Evolutionary conservation across 1,140 invertebrate genomes (phyloP), one percentile per base, ranked within the genome.

Genomic region (Platyura marginata): DNA sequence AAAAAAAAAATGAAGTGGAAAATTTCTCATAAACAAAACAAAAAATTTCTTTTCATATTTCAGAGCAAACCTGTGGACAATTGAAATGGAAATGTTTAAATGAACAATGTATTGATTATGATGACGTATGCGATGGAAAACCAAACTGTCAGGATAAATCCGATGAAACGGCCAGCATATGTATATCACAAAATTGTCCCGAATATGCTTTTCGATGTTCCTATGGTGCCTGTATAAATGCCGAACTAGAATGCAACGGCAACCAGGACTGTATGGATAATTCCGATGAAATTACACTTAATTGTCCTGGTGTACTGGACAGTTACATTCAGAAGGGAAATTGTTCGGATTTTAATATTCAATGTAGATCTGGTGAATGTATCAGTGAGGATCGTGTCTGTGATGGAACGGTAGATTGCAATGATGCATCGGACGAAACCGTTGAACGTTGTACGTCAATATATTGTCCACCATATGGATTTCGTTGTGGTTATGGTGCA

Each of bases 231-330:
- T 37, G 36, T 20, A 18, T 37, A 9, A 4, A 13, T 10, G 36
- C 15, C 2, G 18, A 37, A 11, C 9, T 10, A 5, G 19, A 20
- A 37, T 37, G 36, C 11, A 20, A 37, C 20, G 11, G 32, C 3
- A 34, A 34, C 4, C 13, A n/a, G 4, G 70, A 85, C 38, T 86
- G 81, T 50, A 44, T 63, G 0, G 77, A 81, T 50, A 67, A 69
- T 19, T 82, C 79, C 2, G 85, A 89, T 56, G 84, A n/a, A n/a
- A n/a, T n/a, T n/a, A n/a, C n/a, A n/a, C n/a, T n/a, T n/a, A n/a
- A n/a, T n/a, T n/a, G n/a, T n/a, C n/a, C n/a, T n/a, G n/a, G n/a
- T n/a, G n/a, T n/a, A n/a, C n/a, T n/a, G n/a, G n/a, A n/a, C n/a
- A n/a, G n/a, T n/a, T n/a, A n/a, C n/a, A n/a, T n/a, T n/a, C n/a